Evolutionary conservation across 2,888 invertebrate genomes (phyloP).

Genomic region (Coenonympha arcania): DNA sequence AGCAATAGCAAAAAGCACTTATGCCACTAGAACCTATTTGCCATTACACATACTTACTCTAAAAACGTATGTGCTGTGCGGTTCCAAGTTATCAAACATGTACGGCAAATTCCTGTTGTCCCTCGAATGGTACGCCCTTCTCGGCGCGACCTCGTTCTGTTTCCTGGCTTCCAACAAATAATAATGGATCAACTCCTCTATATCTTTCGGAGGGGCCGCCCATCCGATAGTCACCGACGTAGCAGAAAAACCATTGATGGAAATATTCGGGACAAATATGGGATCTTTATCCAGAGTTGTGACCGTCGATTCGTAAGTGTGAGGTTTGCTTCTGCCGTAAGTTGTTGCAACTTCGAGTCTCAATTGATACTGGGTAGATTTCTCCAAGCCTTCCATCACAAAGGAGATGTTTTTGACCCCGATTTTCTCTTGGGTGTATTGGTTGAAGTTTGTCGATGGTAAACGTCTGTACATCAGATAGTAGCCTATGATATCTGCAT

Average conservation of each 20-base stretch:
- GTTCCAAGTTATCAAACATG: conserved; percentile 83
- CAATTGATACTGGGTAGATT: conserved; percentile 78
- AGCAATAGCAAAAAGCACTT: too few species aligned
- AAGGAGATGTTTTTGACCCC: conserved; percentile 78
- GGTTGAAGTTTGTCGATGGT: conserved; percentile 37
- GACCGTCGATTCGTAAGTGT: conserved; percentile 65
- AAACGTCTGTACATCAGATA: conserved; percentile 70
- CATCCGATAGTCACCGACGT: conserved; percentile 88
- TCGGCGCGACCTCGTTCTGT: conserved; percentile 65
- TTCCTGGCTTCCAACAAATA: conserved; percentile 80
- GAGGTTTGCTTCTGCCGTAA: conserved; percentile 74
- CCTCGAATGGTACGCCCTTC: conserved; percentile 77
- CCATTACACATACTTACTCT: conserved; percentile 63
- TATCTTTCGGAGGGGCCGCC: conserved; percentile 78
- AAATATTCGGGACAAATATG: conserved; percentile 83
- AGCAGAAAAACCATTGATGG: conserved; percentile 79
- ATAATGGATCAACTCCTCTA: conserved; percentile 82
- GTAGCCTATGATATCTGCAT: conserved; percentile 78
- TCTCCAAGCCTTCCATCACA: conserved; percentile 78
- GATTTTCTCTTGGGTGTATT: conserved; percentile 75
- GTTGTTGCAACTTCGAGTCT: conserved; percentile 79
- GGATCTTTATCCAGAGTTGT: conserved; percentile 81
- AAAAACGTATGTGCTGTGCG: conserved; percentile 86
- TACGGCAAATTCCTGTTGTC: conserved; percentile 80
- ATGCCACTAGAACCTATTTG: too few species aligned